phyloP scores from a whole-genome alignment of 2,797 vertebrate genomes.

The Nothura maculosa region DNA sequence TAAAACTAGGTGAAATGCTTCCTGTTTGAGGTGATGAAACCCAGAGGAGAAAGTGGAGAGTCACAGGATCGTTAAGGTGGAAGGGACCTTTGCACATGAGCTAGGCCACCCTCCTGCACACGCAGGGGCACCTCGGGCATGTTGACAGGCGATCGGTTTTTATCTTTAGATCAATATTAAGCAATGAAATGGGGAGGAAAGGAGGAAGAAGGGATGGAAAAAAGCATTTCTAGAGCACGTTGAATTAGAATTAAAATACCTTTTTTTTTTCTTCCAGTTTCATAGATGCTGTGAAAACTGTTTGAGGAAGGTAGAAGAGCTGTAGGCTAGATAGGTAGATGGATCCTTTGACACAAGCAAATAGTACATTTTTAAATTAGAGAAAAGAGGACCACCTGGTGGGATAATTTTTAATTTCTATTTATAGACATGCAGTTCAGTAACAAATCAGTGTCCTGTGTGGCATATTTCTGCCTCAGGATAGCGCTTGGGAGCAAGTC shows the following conservation, averaged over 20 bases:
- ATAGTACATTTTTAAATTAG: not conserved
- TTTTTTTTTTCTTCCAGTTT: not conserved
- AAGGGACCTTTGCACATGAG: no score
- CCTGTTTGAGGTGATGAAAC: not conserved
- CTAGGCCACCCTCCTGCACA: no score
- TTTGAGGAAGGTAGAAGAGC: not conserved
- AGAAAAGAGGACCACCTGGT: not conserved
- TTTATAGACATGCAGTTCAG: not conserved
- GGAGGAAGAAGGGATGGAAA: not conserved
- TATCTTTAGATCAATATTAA: not conserved
- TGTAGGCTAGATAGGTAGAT: not conserved
- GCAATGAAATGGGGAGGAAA: not conserved
- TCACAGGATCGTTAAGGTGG: no score
- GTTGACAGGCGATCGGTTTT: not conserved
- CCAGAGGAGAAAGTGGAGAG: not conserved
- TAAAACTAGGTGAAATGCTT: not conserved
- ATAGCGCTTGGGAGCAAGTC: not conserved
- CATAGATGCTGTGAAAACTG: not conserved
- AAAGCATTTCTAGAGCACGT: not conserved
- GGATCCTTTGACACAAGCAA: not conserved
- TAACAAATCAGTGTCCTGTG: not conserved
- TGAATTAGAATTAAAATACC: not conserved
- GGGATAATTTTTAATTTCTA: not conserved
- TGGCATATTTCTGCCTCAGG: not conserved
- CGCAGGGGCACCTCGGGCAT: no score